Evolutionary conservation across 2,113 vertebrate genomes (phyloP).

Genomic region (Thalassarche chlororhynchos): DNA sequence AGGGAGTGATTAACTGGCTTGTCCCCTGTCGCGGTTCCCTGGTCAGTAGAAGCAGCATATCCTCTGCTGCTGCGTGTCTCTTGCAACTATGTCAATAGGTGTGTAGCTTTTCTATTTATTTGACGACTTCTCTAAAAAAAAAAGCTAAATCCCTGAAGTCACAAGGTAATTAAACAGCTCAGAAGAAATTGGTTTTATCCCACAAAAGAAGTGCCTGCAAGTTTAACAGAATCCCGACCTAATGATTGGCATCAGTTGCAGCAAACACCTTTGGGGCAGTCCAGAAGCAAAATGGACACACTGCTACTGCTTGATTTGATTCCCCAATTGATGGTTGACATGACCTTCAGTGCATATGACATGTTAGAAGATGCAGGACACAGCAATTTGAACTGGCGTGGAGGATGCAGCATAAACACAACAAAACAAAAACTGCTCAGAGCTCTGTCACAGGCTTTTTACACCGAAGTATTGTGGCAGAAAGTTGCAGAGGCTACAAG

Average conservation of each 20-base stretch:
- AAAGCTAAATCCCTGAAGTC: neutral
- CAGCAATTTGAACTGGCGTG: neutral
- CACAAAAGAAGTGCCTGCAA: neutral
- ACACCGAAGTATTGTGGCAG: neutral
- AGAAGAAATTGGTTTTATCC: neutral
- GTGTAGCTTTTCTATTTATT: neutral
- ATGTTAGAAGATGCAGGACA: neutral
- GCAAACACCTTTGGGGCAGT: neutral
- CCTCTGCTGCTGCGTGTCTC: neutral
- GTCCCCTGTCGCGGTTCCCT: neutral
- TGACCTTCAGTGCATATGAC: neutral
- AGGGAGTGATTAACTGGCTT: neutral
- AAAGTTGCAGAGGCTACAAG: neutral
- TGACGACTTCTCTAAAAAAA: neutral
- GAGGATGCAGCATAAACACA: neutral
- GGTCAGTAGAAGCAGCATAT: neutral
- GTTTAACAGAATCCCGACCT: neutral
- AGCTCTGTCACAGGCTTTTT: slow-evolving; percentile 4
- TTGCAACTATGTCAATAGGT: neutral
- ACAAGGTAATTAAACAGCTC: neutral
- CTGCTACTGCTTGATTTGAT: neutral
- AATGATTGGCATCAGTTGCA: neutral
- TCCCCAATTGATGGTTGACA: neutral
- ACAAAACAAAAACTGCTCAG: neutral
- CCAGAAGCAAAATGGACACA: neutral